A percentile compares a stretch with the other conserved stretches of the same genome.
These are phyloP conservation scores for Pseudoatta argentina DNA, from an alignment of 1,140 invertebrate species.

Conservation along the genomic window DNA sequence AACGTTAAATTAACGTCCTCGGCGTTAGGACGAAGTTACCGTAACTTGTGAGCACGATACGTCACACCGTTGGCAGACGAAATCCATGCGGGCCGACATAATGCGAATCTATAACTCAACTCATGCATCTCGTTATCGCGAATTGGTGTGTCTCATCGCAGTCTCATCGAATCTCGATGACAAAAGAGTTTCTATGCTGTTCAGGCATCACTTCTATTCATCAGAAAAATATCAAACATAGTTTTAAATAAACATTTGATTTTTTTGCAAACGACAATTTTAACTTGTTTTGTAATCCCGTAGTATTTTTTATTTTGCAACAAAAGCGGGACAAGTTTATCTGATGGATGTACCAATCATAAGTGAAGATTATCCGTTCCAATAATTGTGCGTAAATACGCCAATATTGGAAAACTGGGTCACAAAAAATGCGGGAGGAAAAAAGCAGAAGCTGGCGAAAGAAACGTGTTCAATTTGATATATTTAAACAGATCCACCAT, in stretches of 20 bases:
- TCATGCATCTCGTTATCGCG: conserved; percentile 81
- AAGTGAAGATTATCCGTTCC: conserved; percentile 9
- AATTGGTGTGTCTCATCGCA: conserved; percentile 7
- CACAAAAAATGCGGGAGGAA: background rate
- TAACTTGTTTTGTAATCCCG: background rate
- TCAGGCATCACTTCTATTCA: background rate
- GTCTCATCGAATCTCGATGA: conserved; percentile 28
- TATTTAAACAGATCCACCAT: conserved; percentile 53
- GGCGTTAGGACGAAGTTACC: conserved; percentile 57
- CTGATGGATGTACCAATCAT: background rate
- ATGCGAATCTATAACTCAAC: conserved; percentile 84
- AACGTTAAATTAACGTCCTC: conserved; percentile 65
- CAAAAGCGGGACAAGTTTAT: background rate
- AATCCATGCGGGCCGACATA: conserved; percentile 78
- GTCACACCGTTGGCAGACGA: conserved; percentile 77
- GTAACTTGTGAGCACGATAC: conserved; percentile 76
- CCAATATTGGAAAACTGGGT: background rate
- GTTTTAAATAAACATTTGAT: background rate
- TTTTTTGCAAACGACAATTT: conserved; percentile 9
- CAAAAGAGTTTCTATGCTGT: background rate
- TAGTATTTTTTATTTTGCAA: background rate
- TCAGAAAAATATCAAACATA: background rate
- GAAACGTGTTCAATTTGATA: conserved; percentile 6
- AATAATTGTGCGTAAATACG: conserved; percentile 17
- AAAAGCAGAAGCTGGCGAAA: background rate